These are phyloP conservation scores for Polydrusus pterygomalis DNA, from an alignment of 2,888 invertebrate genomes.

Conservation along the genomic window DNA sequence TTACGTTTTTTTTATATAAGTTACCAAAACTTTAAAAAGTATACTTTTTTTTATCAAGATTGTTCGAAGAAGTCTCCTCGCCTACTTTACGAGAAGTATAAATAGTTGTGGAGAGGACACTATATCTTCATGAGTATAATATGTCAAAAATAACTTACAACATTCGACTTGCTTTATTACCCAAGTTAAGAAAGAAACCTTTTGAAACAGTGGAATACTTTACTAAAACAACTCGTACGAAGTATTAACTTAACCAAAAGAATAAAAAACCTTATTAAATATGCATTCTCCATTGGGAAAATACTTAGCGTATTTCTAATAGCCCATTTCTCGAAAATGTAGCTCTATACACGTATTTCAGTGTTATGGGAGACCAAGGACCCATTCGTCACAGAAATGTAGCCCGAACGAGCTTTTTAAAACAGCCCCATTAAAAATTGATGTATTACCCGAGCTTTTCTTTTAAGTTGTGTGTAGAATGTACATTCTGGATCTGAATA, in stretches of 20 bases:
- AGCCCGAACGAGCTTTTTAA: conserved; percentile 39
- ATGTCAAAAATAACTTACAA: not conserved
- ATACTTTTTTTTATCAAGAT: no score
- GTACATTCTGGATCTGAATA: not conserved
- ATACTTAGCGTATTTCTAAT: conserved; percentile 48
- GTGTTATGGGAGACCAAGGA: conserved; percentile 48
- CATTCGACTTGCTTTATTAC: not conserved
- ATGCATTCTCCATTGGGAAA: conserved; percentile 42
- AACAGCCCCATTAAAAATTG: conserved; percentile 47
- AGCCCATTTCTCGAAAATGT: conserved; percentile 29
- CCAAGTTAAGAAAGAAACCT: not conserved
- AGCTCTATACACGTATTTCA: conserved; percentile 41
- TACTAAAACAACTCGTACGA: conserved; percentile 10
- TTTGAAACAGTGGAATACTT: not conserved
- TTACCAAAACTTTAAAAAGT: no score
- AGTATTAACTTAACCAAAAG: conserved; percentile 19
- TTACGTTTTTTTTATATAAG: no score
- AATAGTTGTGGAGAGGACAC: no score
- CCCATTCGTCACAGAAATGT: conserved; percentile 48
- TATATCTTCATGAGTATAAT: no score
- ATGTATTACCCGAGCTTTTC: conserved; percentile 22
- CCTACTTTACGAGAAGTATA: no score
- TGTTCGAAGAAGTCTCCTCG: no score
- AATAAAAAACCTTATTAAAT: conserved; percentile 46
- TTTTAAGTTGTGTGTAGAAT: not conserved